Evolutionary conservation across 2,797 vertebrate genomes (phyloP).

Genomic region (Tarsius wallacei): DNA sequence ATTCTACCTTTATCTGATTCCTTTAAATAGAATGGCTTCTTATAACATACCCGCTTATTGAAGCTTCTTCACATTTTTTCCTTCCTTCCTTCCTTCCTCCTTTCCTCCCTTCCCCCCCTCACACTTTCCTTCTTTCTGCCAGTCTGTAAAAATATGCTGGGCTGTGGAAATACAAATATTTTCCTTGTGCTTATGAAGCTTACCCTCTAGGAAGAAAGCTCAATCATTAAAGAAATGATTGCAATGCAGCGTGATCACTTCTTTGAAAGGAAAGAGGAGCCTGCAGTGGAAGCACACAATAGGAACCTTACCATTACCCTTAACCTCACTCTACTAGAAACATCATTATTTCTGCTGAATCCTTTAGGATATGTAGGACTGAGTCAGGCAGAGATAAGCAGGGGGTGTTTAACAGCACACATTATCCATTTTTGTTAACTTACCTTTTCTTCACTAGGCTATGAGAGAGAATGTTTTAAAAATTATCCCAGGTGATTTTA

Average conservation of each 20-base stretch:
- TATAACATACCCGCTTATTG: background rate
- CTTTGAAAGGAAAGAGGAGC: background rate
- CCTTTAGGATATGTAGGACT: background rate
- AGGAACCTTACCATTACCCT: background rate
- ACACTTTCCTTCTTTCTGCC: background rate
- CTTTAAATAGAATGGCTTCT: background rate
- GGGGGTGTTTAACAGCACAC: background rate
- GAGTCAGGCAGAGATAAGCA: background rate
- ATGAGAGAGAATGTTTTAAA: background rate
- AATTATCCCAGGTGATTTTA: background rate
- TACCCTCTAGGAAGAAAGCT: background rate
- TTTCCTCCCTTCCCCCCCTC: background rate
- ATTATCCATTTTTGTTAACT: background rate
- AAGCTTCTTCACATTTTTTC: background rate
- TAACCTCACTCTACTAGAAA: background rate
- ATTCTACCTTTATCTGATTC: background rate
- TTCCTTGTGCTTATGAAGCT: constrained; percentile 3
- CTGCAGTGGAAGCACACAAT: background rate
- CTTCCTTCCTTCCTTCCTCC: background rate
- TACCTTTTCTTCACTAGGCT: background rate
- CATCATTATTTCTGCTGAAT: constrained; percentile 5
- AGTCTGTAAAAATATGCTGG: background rate
- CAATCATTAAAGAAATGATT: background rate
- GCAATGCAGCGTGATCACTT: background rate
- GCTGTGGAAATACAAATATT: background rate